Evolutionary conservation across 2,797 vertebrate genomes (phyloP), one percentile per base, ranked within the genome.

Genomic region (Tachyglossus aculeatus): DNA sequence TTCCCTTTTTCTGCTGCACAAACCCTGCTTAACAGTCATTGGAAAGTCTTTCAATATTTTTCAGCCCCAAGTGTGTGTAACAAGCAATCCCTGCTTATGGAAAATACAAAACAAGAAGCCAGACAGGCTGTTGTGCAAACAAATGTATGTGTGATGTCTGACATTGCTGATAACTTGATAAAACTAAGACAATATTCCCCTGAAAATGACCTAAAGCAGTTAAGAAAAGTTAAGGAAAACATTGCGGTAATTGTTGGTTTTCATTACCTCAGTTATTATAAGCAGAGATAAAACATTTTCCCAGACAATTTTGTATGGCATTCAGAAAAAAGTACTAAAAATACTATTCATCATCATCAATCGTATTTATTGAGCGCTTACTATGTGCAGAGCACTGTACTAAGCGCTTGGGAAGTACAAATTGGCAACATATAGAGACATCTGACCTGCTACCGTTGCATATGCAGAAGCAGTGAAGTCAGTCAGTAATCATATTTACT

Each of bases 31-130:
- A 58, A 37, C 13, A 32, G 36, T 51, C 56, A 36, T 47, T 54
- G 2, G 27, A 48, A 69, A 80, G 41, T 62, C 68, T 81, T 76
- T 85, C n/a, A 62, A 76, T 81, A 83, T 83, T 69, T 66, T 63
- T 73, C 25, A 83, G 74, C 52, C 64, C 44, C 19, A 8, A n/a
- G 62, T 45, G 53, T 19, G 19, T 59, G 59, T 65, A 62, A 59
- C 39, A 45, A 62, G 71, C 48, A 54, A 52, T 43, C 71, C 66
- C 52, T 53, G 69, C 27, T 53, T 62, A 70, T 71, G 77, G 70
- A 77, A 73, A 72, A 82, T 31, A 71, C 56, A 77, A 68, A 61
- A 66, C 52, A 22, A 73, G 59, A 32, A 63, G 58, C 60, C 76
- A 84, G 67, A 57, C 27, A 21, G 27, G 63, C 19, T 12, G 0